A percentile compares a stretch with the other conserved stretches of the same genome.
Evolutionary conservation across 2,113 vertebrate species (phyloP).

Genomic region (Percopsis transmontana): DNA sequence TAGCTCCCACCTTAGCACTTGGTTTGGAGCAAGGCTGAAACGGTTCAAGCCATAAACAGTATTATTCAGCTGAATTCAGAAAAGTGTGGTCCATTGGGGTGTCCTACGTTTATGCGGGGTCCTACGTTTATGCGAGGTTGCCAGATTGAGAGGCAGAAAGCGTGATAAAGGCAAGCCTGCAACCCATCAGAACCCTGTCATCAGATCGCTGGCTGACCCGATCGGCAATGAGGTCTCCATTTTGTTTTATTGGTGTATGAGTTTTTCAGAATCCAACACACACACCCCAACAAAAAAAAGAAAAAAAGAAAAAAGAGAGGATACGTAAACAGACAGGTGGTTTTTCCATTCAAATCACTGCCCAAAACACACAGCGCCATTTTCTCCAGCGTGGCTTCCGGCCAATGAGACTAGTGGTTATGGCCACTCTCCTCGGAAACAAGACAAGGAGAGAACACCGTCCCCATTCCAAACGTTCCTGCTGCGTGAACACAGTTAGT

Average conservation of each 20-base stretch:
- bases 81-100: background rate
- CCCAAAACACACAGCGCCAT: background rate
- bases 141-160: too few relatives aligned
- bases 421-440: background rate
- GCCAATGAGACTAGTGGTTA: background rate
- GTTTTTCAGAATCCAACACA: background rate
- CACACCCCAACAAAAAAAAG: background rate
- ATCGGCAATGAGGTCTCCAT: background rate
- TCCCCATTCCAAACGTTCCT: background rate
- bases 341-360: background rate
- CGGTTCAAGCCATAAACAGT: slow-evolving; percentile 26
- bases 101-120: too few relatives aligned
- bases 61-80: slow-evolving; percentile 19
- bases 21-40: slow-evolving; percentile 8
- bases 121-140: too few relatives aligned
- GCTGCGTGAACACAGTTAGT: background rate
- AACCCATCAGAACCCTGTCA: too few relatives aligned
- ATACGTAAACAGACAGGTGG: background rate
- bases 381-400: background rate
- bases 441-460: too few relatives aligned
- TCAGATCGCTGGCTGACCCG: too few relatives aligned
- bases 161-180: too few relatives aligned
- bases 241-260: slow-evolving; percentile 31
- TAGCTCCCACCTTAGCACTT: background rate
- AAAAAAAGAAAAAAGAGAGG: background rate